Evolutionary conservation across 2,113 vertebrate genomes (phyloP).

Genomic region (Hippolais icterina): DNA sequence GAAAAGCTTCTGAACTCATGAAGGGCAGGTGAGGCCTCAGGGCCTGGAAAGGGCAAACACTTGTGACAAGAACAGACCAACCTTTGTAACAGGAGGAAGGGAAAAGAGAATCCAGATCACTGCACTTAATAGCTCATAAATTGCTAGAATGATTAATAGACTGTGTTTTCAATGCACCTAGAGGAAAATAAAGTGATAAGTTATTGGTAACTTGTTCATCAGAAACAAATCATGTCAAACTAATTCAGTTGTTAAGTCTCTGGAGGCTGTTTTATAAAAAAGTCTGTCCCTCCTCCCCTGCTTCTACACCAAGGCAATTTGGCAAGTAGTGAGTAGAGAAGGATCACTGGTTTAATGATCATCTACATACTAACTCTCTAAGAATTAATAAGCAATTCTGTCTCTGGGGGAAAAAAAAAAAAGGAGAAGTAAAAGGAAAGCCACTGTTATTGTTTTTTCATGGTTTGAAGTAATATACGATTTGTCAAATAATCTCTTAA

Average conservation of each 20-base stretch:
- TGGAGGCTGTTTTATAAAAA: background rate
- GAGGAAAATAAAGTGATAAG: background rate
- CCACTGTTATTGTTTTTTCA: background rate
- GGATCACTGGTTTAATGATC: background rate
- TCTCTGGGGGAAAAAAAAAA: background rate
- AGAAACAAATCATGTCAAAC: constrained; percentile 1
- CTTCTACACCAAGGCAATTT: background rate
- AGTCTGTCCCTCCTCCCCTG: background rate
- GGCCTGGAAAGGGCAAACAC: background rate
- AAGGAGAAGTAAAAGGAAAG: background rate
- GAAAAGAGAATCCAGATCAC: background rate
- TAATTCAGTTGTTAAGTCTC: background rate
- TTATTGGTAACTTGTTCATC: background rate
- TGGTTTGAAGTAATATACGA: background rate
- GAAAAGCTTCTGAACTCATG: background rate
- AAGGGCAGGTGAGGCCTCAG: background rate
- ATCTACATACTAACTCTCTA: background rate
- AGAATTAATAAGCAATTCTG: background rate
- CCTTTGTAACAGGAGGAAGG: background rate
- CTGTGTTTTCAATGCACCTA: background rate
- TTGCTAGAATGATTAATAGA: background rate
- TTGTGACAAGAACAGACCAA: background rate
- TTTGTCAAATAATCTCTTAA: background rate
- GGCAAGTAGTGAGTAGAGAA: background rate
- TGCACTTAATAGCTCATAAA: background rate